Percentiles rank a stretch among this genome's conserved stretches.
Evolutionary conservation across 2,113 vertebrate species (phyloP).

Genomic region (Myrmecophaga tridactyla): DNA sequence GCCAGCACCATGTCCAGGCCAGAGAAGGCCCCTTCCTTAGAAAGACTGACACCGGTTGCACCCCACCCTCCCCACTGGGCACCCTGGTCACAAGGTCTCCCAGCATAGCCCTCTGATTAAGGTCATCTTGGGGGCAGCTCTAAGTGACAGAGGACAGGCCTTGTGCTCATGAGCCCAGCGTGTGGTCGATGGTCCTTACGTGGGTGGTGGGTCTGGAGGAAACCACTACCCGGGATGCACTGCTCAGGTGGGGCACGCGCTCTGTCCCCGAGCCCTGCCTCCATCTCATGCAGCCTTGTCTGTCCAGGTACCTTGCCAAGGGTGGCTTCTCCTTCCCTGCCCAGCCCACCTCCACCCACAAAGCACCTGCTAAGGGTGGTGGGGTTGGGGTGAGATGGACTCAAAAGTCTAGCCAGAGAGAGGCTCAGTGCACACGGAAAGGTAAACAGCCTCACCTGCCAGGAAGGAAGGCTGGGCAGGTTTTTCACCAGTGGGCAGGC

Average conservation of each 20-base stretch:
- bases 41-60: neutral
- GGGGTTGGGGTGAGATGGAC: neutral
- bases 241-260: neutral
- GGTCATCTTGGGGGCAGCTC: neutral
- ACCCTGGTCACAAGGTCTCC: neutral
- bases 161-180: neutral
- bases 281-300: neutral
- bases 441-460: no score
- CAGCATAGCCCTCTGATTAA: neutral
- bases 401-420: neutral
- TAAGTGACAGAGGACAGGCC: neutral
- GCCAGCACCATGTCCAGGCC: no score
- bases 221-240: neutral
- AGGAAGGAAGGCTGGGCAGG: neutral
- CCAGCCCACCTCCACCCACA: neutral
- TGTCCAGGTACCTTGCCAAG: neutral
- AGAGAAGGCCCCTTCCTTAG: neutral
- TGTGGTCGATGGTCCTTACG: neutral
- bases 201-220: neutral
- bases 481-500: neutral
- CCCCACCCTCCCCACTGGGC: neutral
- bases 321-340: neutral
- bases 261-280: neutral
- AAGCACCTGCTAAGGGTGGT: neutral
- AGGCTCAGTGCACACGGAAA: neutral